Evolutionary conservation across 2,113 vertebrate genomes (phyloP), one percentile per base, ranked within the genome.

Genomic region (Phaetusa simplex): DNA sequence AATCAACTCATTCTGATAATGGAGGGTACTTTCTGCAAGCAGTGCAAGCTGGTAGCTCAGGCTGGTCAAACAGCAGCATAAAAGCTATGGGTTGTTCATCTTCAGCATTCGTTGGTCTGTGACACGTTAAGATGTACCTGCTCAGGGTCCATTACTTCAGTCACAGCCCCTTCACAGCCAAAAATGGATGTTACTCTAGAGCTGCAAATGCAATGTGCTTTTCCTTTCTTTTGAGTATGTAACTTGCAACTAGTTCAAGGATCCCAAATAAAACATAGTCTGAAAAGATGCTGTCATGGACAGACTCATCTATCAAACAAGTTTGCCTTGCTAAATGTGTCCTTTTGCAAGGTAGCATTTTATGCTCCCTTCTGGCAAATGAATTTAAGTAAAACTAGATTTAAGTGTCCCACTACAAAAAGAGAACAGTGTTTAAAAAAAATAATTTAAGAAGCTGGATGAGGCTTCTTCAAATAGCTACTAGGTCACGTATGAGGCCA

Each of bases 121-220:
- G 45, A 82, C 77, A 80, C 45, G 14, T 9, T 29, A 23, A 64
- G 93, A 61, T 93, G 96, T 93, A 97, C 96, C 94, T 77, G 86
- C 96, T 80, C 71, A 73, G 92, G 83, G 82, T 27, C 21, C 43
- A 42, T 13, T 53, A 50, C 84, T 95, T 88, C 73, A 91, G 85
- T 62, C 82, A 83, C 62, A 82, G 89, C 61, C 84, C 67, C 96
- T 88, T 45, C 82, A 78, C 86, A 95, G 90, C 67, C 95, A 87
- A 85, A 95, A 96, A 69, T 19, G n/a, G 78, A 79, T 67, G 80
- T 88, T 79, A 85, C 23, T 30, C 34, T 21, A 64, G n/a, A 93
- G 87, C 23, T 64, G 32, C 72, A 72, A 38, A 65, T 32, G 24
- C 53, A 64, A 70, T 0, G 56, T 67, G 64, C 24, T 76, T 74